phyloP scores from a whole-genome alignment of 2,113 vertebrate species.

The Peucedramus taeniatus region DNA sequence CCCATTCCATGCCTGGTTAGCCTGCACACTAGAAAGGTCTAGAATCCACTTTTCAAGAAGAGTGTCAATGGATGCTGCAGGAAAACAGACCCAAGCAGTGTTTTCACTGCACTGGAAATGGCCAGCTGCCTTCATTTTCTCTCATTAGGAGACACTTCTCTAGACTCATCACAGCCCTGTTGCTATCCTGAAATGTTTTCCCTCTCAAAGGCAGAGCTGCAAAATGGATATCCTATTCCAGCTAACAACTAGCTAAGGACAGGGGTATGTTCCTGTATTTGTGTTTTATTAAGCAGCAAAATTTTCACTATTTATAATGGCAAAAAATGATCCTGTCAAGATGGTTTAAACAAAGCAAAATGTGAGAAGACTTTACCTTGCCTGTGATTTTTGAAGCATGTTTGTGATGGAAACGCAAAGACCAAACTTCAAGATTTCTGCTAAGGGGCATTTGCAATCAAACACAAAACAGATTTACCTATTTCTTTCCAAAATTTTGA shows the following conservation, averaged over 20 bases:
- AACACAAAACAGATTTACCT: not conserved
- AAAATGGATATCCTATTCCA: not conserved
- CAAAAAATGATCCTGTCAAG: slow-evolving; percentile 34
- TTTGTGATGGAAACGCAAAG: not conserved
- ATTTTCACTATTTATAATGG: slow-evolving; percentile 17
- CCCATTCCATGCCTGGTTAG: accelerated
- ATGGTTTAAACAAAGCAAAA: slow-evolving; percentile 33
- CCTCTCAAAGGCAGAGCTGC: not conserved
- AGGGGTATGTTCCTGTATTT: not conserved
- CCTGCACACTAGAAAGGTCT: not conserved
- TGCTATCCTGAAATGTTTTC: not conserved
- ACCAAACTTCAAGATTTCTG: not conserved
- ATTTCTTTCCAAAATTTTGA: not conserved
- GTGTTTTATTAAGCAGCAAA: not conserved
- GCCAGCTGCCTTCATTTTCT: not conserved
- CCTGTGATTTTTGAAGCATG: not conserved
- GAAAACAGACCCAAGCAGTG: not conserved
- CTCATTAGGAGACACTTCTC: not conserved
- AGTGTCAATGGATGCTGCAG: not conserved
- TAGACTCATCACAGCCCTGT: not conserved
- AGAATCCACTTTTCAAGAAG: not conserved
- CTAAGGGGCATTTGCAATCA: not conserved
- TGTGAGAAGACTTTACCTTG: not conserved
- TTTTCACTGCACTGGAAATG: not conserved
- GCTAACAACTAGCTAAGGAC: not conserved